Evolutionary conservation across 2,797 vertebrate genomes (phyloP), one percentile per base, ranked within the genome.

Genomic region (Myripristis jacobus): DNA sequence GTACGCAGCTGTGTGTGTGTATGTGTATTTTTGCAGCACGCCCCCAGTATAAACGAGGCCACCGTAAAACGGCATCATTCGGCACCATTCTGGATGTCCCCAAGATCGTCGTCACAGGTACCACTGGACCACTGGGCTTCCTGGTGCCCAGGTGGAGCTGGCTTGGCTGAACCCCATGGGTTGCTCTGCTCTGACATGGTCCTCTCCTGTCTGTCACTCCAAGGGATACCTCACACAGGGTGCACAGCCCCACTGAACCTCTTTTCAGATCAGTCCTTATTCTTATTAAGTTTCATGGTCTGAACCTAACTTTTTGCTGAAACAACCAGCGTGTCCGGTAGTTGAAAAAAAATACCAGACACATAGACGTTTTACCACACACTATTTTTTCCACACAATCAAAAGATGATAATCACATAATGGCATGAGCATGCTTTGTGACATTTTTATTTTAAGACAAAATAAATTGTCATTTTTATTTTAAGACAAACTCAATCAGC

Each of bases 1-100:
- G 96, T 97, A 94, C 89, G 89, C 90, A 88, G 93, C 94, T 96
- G 80, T 89, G 84, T 82, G 88, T 92, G 77, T 92, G 78, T 96
- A 88, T 98, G 94, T 98, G 95, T 99, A 93, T 98, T 96, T 98
- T 97, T 91, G 95, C 98, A 96, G 97, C 95, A 96, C 93, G 91
- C 89, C 90, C 92, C 84, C 97, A 94, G 94, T 96, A 94, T 96
- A 99, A 98, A 95, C 96, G 95, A 96, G 97, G 98, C 93, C 98
- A 99, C 90, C 97, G 97, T 97, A 99, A 99, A 99, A 99, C 98
- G 59, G 97, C 97, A 89, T 99, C 98, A 83, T 96, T 94, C 93
- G 98, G 98, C 95, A 99, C 97, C 96, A 98, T 99, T 96, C 96
- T 98, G 96, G 98, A 99, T 94, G 94, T 98, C 93, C 97, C 98